These are phyloP conservation scores for Ceratotherium simum DNA, from an alignment of 2,113 vertebrate genomes.

Conservation along the genomic window DNA sequence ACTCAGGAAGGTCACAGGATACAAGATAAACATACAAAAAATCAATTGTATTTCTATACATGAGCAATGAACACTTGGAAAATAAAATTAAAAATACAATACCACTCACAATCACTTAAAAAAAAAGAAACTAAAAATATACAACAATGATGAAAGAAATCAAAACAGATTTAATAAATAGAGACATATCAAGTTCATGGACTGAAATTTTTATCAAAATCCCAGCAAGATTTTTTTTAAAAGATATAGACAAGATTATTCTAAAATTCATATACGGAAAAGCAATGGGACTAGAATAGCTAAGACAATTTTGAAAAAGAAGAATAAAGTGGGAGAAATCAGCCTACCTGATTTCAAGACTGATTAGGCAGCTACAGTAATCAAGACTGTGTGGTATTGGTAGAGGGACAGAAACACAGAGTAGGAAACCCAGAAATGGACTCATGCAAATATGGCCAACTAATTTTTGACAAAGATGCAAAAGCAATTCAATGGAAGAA, in stretches of 20 bases:
- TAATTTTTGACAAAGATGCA: not conserved
- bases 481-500: not conserved
- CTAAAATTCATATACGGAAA: not conserved
- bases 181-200: not conserved
- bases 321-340: not conserved
- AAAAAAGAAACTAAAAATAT: not conserved
- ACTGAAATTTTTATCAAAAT: not conserved
- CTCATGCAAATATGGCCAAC: not conserved
- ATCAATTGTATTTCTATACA: not conserved
- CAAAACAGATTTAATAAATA: constrained; percentile 17
- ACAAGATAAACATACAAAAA: not conserved
- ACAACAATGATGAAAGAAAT: not conserved
- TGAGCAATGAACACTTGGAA: not conserved
- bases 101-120: not conserved
- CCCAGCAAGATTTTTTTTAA: not conserved
- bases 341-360: not conserved
- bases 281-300: not conserved
- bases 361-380: not conserved
- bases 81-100: not conserved
- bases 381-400: not conserved
- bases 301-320: not conserved
- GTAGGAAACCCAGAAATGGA: not conserved
- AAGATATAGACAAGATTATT: not conserved
- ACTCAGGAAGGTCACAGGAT: not conserved
- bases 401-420: not conserved